Evolutionary conservation across 92 coral and sea anemone species (phyloP), one percentile per base, ranked within the genome.

Genomic region (Zoanthus sociatus): DNA sequence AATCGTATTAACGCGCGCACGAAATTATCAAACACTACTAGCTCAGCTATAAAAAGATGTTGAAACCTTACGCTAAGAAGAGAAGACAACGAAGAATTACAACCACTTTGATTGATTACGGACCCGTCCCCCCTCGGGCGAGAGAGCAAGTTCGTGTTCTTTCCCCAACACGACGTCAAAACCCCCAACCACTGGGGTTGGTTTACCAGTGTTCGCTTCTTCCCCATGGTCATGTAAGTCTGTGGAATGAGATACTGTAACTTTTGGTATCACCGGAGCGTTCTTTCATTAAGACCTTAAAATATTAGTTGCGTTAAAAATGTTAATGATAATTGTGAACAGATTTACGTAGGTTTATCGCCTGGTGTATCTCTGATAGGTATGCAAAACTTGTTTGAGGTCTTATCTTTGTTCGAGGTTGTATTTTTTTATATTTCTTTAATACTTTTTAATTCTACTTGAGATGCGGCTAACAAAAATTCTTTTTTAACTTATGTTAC

Each of bases 141-240:
- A 93, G 98, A 84, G 95, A 92, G 63, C 92, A 84, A 37, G 73
- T 89, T n/a, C 93, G 98, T 54, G 90, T 92, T 5, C 87, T 92
- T 47, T 96, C 99, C 9, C 99, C 99, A 50, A 96, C 99, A 46
- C 88, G 99, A 50, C 92, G 98, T 17, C 95, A 93, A 61, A 95
- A 96, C 63, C 98, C 99, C 10, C 99, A 96, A 47, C 99, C 99
- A 53, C 87, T 94, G 12, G 99, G 99, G 17, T 86, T 96, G 44
- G 92, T 89, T 8, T 96, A 91, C 71, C 99, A 96, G 73, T 92
- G 93, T 68, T 92, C 98, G 12, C 78, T 96, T 15, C 94, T 90
- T 47, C 90, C 94, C 4, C 71, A 72, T 16, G 92, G 93, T 48
- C 90, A 94, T 92, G 98, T 93, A 55, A 75, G 86, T 53, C 5